Evolutionary conservation across 23 tunicate species (phyloP), one percentile per base, ranked within the genome.

Genomic region (Styela plicata): DNA sequence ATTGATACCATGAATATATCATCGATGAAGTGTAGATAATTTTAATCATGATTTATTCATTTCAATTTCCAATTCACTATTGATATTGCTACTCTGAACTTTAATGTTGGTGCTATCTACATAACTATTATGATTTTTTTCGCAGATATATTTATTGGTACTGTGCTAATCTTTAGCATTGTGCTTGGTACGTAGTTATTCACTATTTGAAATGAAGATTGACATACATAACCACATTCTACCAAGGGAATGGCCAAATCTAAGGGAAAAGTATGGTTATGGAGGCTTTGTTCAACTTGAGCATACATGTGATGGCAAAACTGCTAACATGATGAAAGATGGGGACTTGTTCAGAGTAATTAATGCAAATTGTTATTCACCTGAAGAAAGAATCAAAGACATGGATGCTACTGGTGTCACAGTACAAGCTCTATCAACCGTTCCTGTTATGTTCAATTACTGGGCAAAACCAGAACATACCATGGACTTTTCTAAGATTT

Each of bases 371-470:
- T 89, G 99, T 80, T 94, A 71, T 70, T 57, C 83, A 62, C 53
- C 76, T 0, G 91, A 94, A 78, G 95, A 85, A 74, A 71, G 99
- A 65, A 53, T 94, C 2, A 79, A 78, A 78, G 99, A 94, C 36
- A 94, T 94, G 99, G 91, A 94, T 64, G 84, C 68, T 63, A 94
- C 88, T 18, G 94, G 94, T 87, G 99, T 94, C 0, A 66, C 83
- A 22, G 84, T 94, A n/a, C 99, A 94, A 86, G 99, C 82, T 34
- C 73, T 94, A 35, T 89, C 95, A 34, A 94, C 99, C 0, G 99
- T 94, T 2, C 99, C 99, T 0, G 99, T 94, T 36, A 94, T 94
- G 99, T 94, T 94, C 82, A 79, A 84, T 53, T 94, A 94, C 70
- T 94, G 91, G 91, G 99, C 99, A 1, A 94, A 94, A 79, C 86